phyloP scores from a whole-genome alignment of 2,113 vertebrate species.

The Pomatorhinus ruficollis region DNA sequence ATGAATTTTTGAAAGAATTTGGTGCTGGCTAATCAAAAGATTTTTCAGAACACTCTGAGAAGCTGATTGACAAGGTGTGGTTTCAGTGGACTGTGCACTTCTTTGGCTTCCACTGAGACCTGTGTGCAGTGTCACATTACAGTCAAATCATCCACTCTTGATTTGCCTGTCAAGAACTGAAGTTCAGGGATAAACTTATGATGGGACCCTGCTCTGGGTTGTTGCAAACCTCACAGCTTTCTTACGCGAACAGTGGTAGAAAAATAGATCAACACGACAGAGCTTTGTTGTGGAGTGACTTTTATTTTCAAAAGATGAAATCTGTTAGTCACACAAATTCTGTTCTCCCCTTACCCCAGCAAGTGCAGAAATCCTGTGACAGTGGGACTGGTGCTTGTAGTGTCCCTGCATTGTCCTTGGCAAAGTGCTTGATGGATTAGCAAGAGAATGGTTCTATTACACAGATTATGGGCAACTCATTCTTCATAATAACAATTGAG shows the following conservation, averaged over 20 bases:
- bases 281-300: neutral
- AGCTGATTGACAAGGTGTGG: neutral
- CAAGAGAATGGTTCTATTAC: neutral
- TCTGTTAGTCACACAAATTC: neutral
- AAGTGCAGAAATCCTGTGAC: neutral
- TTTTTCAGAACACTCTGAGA: neutral
- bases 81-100: neutral
- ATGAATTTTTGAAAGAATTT: neutral
- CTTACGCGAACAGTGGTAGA: neutral
- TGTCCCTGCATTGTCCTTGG: neutral
- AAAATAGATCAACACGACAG: neutral
- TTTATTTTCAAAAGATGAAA: neutral
- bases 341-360: neutral
- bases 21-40: neutral
- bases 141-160: neutral
- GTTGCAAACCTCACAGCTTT: neutral
- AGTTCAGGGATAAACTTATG: neutral
- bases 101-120: neutral
- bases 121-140: neutral
- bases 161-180: neutral
- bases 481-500: neutral
- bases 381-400: neutral
- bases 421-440: neutral
- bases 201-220: neutral
- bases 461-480: neutral